phyloP scores from a whole-genome alignment of 2,797 vertebrate species.

The Silurus lanzhouensis region DNA sequence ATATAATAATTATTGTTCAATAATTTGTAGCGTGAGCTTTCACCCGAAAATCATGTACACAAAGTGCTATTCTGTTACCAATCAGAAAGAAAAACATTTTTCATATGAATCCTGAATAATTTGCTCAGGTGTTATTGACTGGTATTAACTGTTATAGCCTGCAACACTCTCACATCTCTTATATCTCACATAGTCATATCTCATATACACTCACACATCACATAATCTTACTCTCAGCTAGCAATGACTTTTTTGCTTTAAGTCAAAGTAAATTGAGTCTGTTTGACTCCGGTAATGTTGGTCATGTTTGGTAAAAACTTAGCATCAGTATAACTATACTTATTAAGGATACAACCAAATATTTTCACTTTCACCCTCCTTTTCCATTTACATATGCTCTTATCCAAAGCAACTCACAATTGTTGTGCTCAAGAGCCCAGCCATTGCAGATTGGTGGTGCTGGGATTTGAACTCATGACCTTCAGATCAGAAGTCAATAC shows the following conservation, averaged over 20 bases:
- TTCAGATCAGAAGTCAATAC: neutral
- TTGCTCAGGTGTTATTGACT: neutral
- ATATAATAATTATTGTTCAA: neutral
- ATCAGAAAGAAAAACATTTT: neutral
- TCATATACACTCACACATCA: no score
- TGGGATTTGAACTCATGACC: no score
- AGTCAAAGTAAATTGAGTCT: neutral
- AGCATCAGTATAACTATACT: neutral
- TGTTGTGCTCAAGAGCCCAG: no score
- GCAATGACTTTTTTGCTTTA: neutral
- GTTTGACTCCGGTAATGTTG: neutral
- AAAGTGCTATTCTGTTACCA: neutral
- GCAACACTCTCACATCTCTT: neutral
- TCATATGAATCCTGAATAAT: neutral
- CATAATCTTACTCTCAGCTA: neutral
- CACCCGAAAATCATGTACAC: neutral
- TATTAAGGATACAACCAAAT: neutral
- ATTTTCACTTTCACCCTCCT: neutral
- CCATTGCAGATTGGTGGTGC: no score
- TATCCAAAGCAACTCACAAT: no score
- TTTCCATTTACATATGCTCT: neutral
- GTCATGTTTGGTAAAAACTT: no score
- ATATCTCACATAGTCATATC: no score
- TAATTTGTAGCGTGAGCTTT: no score
- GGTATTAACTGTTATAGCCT: constrained; percentile 1